Base-by-base conservation (phyloP, 2,797 vertebrate species). In the Mus spretus region DNA sequence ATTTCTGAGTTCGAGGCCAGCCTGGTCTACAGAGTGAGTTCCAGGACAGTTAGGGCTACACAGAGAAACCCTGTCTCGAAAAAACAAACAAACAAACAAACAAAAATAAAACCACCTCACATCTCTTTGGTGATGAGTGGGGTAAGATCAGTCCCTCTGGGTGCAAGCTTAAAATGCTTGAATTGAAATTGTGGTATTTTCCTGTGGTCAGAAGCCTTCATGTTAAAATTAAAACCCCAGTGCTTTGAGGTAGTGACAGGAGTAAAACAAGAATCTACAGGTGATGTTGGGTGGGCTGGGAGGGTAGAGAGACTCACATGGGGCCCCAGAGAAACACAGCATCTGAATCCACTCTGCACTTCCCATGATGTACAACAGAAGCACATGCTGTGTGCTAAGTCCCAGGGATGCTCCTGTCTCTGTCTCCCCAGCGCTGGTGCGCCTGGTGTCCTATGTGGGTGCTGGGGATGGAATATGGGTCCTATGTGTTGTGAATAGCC, bases 231-330 rank as follows among this genome's bases (percentile, higher is more conserved):
- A 74, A 84, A 75, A 47, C 6, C 53, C 1, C 1, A 3, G 37
- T 87, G 4, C n/a, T 22, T 53, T n/a, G 90, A 61, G 47, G 3
- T 65, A 12, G 34, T 59, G 12, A 77, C 53, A 6, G 13, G 72
- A 40, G 3, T 0, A 9, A 47, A 82, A 24, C 6, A 53, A 44
- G 28, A 47, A 47, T 7, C 9, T 47, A 47, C 44, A 47, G 44
- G 7, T 47, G 44, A 4, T 47, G 44, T 47, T 7, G 53, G 50
- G 7, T 0, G 8, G 15, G 4, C 2, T 19, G 12, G 11, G n/a
- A 15, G 44, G 26, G 12, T 9, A 14, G 28, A 17, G 83, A 82
- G 59, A 3, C 24, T 19, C 4, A 2, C 0, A 4, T 4, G 7
- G 47, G 24, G 50, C 6, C 61, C 75, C 13, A 40, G 59, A 14